Evolutionary conservation across 2,113 vertebrate genomes (phyloP).

Genomic region (Syrrhaptes paradoxus): DNA sequence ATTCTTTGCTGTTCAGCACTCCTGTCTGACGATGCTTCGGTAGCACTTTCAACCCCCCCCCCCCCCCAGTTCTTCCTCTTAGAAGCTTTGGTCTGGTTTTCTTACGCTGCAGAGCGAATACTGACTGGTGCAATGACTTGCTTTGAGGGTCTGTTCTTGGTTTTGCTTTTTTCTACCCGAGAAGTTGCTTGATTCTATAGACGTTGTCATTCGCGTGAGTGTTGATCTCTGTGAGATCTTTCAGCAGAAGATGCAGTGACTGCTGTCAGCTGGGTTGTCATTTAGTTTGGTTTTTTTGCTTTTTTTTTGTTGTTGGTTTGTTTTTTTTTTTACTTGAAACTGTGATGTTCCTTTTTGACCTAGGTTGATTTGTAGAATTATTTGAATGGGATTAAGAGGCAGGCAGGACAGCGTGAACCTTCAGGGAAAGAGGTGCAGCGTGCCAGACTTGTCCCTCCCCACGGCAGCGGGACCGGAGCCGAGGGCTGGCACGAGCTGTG

Average conservation of each 20-base stretch:
- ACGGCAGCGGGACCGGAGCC: accelerated
- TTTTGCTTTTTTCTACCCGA: not conserved
- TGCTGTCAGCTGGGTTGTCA: not conserved
- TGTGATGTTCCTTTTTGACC: not conserved
- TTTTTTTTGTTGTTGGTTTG: not conserved
- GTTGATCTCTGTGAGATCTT: conserved; percentile 65
- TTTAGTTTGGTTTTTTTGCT: not conserved
- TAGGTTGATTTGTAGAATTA: not conserved
- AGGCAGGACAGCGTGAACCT: not conserved
- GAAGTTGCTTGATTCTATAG: not conserved
- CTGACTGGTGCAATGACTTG: not conserved
- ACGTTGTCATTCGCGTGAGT: not conserved
- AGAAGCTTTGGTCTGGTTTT: not conserved
- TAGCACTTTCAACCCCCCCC: not conserved
- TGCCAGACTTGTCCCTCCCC: not conserved
- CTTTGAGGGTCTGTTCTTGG: not conserved
- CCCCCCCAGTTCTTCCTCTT: not conserved
- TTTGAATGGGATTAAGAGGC: not conserved
- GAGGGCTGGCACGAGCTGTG: not conserved
- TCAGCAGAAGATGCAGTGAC: conserved; percentile 13
- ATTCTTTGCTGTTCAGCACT: not conserved
- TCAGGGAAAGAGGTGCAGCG: not conserved
- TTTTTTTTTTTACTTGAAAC: not conserved
- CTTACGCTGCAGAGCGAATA: not conserved
- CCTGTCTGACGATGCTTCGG: not conserved